Evolutionary conservation across 2,113 vertebrate species (phyloP).

Genomic region (Melanerpes aurifrons): DNA sequence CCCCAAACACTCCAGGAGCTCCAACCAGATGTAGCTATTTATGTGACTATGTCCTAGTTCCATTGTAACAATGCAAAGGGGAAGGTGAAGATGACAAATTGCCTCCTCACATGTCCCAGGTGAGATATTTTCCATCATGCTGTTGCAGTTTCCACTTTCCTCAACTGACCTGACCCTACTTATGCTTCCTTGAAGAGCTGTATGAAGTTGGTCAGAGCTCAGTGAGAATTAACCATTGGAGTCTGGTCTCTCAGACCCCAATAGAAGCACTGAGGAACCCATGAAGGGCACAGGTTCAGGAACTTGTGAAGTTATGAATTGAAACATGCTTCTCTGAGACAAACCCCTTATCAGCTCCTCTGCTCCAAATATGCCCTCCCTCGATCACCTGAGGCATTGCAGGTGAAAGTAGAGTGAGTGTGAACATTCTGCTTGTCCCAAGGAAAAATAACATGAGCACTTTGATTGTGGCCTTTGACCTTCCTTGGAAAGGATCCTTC

Average conservation of each 20-base stretch:
- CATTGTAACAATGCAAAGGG: background rate
- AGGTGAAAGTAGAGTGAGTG: background rate
- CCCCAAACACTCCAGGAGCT: background rate
- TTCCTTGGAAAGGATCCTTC: background rate
- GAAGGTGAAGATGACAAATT: background rate
- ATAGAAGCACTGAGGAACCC: background rate
- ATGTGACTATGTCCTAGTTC: background rate
- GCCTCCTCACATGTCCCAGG: background rate
- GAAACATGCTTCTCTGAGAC: background rate
- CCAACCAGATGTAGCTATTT: background rate
- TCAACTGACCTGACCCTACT: background rate
- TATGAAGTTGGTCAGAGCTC: background rate
- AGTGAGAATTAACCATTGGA: too few species aligned
- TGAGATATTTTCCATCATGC: background rate
- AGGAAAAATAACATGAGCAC: background rate
- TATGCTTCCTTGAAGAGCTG: background rate
- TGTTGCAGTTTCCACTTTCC: background rate
- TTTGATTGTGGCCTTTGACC: background rate
- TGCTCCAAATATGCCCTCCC: background rate
- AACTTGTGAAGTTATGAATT: rapidly evolving
- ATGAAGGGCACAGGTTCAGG: background rate
- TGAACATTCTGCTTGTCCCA: background rate
- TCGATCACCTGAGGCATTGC: background rate
- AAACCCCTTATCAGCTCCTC: background rate
- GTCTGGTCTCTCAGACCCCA: background rate